Percentiles rank a stretch among this genome's conserved stretches.
Conservation (phyloP, 2,888 invertebrate genomes). For the Drosophila phalerata region DNA sequence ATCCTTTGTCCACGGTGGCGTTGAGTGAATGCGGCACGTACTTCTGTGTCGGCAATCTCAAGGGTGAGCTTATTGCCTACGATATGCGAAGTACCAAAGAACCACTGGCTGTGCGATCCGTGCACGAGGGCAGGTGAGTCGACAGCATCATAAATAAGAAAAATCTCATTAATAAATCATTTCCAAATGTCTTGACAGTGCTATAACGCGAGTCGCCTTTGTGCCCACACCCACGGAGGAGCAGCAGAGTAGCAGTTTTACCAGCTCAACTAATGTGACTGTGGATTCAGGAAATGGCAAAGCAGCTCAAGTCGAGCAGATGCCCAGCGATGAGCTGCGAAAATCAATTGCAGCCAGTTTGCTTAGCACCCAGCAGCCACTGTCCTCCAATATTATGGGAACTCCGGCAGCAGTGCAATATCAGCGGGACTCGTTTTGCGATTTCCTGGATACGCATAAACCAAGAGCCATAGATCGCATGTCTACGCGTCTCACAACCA, state of each 20-base stretch:
- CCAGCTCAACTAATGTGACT: slow-evolving; percentile 53
- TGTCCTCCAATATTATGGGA: background rate
- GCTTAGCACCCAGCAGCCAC: slow-evolving; percentile 30
- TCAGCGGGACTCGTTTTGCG: slow-evolving; percentile 83
- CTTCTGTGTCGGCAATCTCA: slow-evolving; percentile 84
- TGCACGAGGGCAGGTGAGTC: slow-evolving; percentile 73
- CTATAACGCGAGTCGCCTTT: slow-evolving; percentile 82
- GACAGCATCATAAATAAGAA: no score
- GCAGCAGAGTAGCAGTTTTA: slow-evolving; percentile 63
- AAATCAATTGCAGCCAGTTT: slow-evolving; percentile 66
- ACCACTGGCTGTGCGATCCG: slow-evolving; percentile 70
- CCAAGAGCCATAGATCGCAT: slow-evolving; percentile 68
- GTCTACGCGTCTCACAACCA: slow-evolving; percentile 65
- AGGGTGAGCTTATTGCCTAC: slow-evolving; percentile 84
- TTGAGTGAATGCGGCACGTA: slow-evolving; percentile 84
- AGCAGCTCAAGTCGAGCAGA: slow-evolving; percentile 36
- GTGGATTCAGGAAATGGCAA: slow-evolving; percentile 28
- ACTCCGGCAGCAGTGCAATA: slow-evolving; percentile 40
- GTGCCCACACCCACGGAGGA: slow-evolving; percentile 73
- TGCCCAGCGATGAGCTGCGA: slow-evolving; percentile 57
- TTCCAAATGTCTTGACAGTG: slow-evolving; percentile 21
- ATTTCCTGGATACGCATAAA: slow-evolving; percentile 81
- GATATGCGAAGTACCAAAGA: slow-evolving; percentile 83
- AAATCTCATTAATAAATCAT: no score
- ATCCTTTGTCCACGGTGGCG: slow-evolving; percentile 83